A percentile compares a stretch with the other conserved stretches of the same genome.
Evolutionary conservation across 2,888 invertebrate genomes (phyloP).

Genomic region (Charanyca ferruginea): DNA sequence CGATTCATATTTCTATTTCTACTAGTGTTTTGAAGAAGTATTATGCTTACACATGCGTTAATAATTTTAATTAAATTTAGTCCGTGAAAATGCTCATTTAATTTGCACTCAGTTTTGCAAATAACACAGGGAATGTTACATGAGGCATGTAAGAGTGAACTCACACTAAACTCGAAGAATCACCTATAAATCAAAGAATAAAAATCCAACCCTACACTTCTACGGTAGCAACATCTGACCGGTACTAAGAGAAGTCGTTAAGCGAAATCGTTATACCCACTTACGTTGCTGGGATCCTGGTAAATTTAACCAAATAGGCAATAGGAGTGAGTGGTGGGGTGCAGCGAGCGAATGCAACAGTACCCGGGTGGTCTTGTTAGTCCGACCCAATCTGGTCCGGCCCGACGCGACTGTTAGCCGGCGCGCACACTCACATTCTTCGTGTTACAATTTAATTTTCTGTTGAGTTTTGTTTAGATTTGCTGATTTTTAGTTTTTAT

Average conservation of each 20-base stretch:
- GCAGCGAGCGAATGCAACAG: conserved; percentile 78
- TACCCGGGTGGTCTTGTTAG: conserved; percentile 82
- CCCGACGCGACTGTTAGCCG: conserved; percentile 72
- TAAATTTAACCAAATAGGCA: conserved; percentile 86
- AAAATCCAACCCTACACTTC: conserved; percentile 17
- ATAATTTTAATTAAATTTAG: conserved; percentile 45
- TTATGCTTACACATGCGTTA: conserved; percentile 25
- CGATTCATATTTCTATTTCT: conserved; percentile 30
- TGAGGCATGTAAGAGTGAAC: background rate
- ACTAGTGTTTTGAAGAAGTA: conserved; percentile 19
- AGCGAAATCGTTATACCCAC: conserved; percentile 68
- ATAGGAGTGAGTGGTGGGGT: conserved; percentile 77
- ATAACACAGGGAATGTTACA: conserved; percentile 9
- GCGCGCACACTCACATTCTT: conserved; percentile 61
- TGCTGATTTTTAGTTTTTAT: conserved; percentile 13
- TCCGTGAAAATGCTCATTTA: conserved; percentile 13
- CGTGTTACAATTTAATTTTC: conserved; percentile 41
- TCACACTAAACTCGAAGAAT: conserved; percentile 14
- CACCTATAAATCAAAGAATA: conserved; percentile 25
- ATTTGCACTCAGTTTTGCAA: conserved; percentile 12
- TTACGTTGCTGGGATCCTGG: conserved; percentile 73
- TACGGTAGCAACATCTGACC: conserved; percentile 47
- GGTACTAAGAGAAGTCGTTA: conserved; percentile 63
- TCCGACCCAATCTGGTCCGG: conserved; percentile 78
- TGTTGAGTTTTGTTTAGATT: conserved; percentile 17